Conservation (phyloP, 2,113 vertebrate genomes). For the Melanerpes formicivorus region DNA sequence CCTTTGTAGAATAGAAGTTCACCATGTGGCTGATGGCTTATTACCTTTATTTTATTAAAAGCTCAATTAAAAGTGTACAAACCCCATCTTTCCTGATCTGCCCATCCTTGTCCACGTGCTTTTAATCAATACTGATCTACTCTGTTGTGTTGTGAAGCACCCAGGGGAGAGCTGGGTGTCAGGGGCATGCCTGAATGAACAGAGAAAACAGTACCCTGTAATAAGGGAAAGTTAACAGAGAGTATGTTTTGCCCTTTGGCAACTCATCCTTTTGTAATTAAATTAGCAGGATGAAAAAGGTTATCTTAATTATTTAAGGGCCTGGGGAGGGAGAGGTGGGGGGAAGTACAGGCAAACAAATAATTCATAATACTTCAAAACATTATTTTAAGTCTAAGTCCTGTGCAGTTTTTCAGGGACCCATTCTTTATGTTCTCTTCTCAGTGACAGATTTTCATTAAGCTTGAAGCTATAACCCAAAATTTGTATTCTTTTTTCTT, state of each 20-base stretch:
- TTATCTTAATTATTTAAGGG: neutral
- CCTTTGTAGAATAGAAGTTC: neutral
- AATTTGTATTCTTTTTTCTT: constrained; percentile 65
- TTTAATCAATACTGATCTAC: neutral
- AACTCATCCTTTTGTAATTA: neutral
- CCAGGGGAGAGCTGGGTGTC: neutral
- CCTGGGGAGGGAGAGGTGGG: no score
- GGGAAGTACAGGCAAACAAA: neutral
- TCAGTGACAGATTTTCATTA: neutral
- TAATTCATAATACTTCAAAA: neutral
- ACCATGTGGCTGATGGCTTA: neutral
- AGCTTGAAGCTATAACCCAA: constrained; percentile 19
- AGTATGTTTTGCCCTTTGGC: neutral
- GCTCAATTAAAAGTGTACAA: neutral
- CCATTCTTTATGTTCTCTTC: neutral
- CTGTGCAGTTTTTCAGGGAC: neutral
- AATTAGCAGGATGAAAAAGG: neutral
- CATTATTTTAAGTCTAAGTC: neutral
- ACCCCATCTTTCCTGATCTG: neutral
- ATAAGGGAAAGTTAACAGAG: neutral
- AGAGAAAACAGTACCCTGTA: neutral
- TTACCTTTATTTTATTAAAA: neutral
- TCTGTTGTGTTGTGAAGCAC: neutral
- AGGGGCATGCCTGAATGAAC: neutral
- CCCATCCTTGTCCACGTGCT: neutral